A percentile compares a stretch with the other conserved stretches of the same genome.
Evolutionary conservation across 2,113 vertebrate species (phyloP).

Genomic region (Pelmatolapia mariae): DNA sequence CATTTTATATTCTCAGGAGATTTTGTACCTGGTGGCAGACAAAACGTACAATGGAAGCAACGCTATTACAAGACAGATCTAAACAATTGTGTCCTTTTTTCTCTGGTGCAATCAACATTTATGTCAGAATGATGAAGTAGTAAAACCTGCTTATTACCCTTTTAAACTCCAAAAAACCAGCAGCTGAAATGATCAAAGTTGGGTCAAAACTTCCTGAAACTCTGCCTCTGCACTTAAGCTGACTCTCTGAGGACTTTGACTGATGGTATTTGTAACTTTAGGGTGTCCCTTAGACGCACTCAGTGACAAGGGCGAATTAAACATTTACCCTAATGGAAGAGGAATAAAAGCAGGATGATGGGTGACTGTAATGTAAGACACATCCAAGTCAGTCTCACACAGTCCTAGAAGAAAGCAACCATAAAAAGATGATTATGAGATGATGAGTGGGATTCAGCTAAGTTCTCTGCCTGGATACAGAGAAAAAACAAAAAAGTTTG

Average conservation of each 20-base stretch:
- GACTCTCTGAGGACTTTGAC: background rate
- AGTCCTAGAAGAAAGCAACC: conserved; percentile 5
- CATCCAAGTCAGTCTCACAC: background rate
- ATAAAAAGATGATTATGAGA: conserved; percentile 20
- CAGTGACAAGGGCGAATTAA: conserved; percentile 54
- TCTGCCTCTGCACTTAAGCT: background rate
- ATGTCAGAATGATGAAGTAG: background rate
- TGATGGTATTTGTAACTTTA: background rate
- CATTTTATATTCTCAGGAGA: background rate
- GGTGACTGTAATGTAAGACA: background rate
- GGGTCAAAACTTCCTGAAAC: background rate
- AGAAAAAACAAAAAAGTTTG: background rate
- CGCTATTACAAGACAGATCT: background rate
- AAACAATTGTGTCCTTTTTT: background rate
- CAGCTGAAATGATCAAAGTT: background rate
- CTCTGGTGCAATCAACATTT: background rate
- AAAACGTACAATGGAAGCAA: background rate
- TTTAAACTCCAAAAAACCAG: background rate
- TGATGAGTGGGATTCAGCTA: background rate
- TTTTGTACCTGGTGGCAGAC: background rate
- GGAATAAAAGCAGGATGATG: conserved; percentile 7
- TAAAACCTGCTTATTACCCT: background rate
- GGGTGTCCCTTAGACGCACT: background rate
- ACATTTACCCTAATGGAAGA: conserved; percentile 62
- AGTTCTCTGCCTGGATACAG: background rate